Conservation (phyloP, 2,797 vertebrate species). For the Pygocentrus nattereri region DNA sequence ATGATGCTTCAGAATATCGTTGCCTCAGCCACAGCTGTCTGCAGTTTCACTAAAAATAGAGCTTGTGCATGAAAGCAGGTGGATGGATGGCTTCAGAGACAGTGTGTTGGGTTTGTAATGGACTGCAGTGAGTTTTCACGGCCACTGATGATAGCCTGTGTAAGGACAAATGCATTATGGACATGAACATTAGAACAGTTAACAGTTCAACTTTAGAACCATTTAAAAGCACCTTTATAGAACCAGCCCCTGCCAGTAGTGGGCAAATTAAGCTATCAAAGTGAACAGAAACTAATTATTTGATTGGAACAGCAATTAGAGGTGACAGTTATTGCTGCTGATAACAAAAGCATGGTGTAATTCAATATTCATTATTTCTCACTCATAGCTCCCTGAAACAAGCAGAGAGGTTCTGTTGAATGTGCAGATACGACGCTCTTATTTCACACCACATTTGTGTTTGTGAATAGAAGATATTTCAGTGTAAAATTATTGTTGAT, state of each 20-base stretch:
- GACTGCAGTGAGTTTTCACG: neutral
- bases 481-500: too few relatives aligned
- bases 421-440: neutral
- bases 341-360: too few relatives aligned
- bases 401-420: too few relatives aligned
- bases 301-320: neutral
- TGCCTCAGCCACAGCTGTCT: constrained; percentile 9
- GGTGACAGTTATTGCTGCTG: too few relatives aligned
- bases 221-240: neutral
- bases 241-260: neutral
- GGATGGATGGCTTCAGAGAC: neutral
- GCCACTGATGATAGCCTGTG: neutral
- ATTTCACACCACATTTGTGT: neutral
- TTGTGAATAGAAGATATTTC: neutral
- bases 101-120: neutral
- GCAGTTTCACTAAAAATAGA: constrained; percentile 14
- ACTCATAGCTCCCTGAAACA: too few relatives aligned
- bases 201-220: too few relatives aligned
- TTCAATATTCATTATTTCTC: too few relatives aligned
- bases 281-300: neutral
- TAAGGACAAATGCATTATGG: neutral
- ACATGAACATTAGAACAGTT: too few relatives aligned
- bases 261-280: neutral
- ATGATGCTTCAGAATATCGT: constrained; percentile 8
- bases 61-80: neutral